Evolutionary conservation across 2,797 vertebrate genomes (phyloP), one percentile per base, ranked within the genome.

Genomic region (Todus mexicanus): DNA sequence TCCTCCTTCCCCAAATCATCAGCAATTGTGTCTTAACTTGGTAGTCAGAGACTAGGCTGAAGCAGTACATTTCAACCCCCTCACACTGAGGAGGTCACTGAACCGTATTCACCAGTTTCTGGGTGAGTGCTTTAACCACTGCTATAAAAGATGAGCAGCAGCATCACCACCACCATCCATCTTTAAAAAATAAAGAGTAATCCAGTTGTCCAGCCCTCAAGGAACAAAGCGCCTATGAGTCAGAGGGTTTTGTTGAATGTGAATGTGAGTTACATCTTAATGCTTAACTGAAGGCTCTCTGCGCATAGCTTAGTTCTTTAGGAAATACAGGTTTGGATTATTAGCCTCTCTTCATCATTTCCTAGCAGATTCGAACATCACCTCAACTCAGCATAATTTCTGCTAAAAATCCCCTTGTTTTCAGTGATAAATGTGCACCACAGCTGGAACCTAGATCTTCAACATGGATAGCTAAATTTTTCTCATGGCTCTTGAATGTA

Each of bases 111-210:
- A 87, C 94, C 80, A 79, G 87, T 95, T 95, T 95, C 93, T 89
- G 91, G 88, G 85, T 93, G 94, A 96, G 42, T 87, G 94, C 96
- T 92, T 94, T 95, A 94, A 94, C 91, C 90, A 88, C 88, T 74
- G 68, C 83, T 86, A 74, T 96, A 95, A 95, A 95, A 91, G 95
- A 94, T 88, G 90, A 94, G 83, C 87, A 95, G 80, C 86, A 50
- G 74, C 84, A 93, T 57, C 92, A 85, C 84, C 51, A 85, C 79
- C 54, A 85, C 79, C 84, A 95, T 95, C 86, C 91, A 76, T 94
- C 92, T 95, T 96, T 88, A 92, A 95, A 90, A 96, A 96, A 92
- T 92, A 95, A 86, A 92, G 93, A 92, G 51, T 82, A 93, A 94
- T 92, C 91, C 85, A 88, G 90, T 94, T 81, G 87, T 90, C 56